Evolutionary conservation across 2,113 vertebrate species (phyloP).

Genomic region (Chelonoidis abingdonii): DNA sequence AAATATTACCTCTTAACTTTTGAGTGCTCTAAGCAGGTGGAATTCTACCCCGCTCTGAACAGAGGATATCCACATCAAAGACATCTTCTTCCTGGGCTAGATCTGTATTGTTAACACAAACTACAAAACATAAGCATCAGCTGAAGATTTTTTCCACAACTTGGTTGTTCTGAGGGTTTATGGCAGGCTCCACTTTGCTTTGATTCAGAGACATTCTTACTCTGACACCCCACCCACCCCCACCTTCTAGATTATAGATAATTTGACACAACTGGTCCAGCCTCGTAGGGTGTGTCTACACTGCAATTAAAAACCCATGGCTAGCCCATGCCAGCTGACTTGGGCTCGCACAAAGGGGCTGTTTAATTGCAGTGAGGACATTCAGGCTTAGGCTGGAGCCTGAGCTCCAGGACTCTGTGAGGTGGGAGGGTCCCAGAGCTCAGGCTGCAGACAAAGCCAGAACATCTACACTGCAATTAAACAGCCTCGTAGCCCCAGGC

Average conservation of each 20-base stretch:
- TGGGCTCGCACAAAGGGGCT: background rate
- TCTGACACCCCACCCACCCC: background rate
- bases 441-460: background rate
- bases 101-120: background rate
- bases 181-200: background rate
- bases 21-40: background rate
- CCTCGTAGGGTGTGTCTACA: background rate
- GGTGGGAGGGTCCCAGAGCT: background rate
- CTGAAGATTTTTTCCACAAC: background rate
- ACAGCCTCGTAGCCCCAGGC: background rate
- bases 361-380: background rate
- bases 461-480: background rate
- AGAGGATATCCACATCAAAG: rapidly evolving
- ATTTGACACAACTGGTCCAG: background rate
- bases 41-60: background rate
- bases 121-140: background rate
- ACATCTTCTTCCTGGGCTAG: background rate
- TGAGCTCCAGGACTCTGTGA: background rate
- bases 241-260: background rate
- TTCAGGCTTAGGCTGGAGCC: background rate
- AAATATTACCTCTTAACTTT: background rate
- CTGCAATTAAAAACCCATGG: background rate
- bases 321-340: background rate
- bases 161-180: background rate
- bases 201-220: background rate